Evolutionary conservation across 1,140 invertebrate genomes (phyloP).

Genomic region (Drosophila athabasca): DNA sequence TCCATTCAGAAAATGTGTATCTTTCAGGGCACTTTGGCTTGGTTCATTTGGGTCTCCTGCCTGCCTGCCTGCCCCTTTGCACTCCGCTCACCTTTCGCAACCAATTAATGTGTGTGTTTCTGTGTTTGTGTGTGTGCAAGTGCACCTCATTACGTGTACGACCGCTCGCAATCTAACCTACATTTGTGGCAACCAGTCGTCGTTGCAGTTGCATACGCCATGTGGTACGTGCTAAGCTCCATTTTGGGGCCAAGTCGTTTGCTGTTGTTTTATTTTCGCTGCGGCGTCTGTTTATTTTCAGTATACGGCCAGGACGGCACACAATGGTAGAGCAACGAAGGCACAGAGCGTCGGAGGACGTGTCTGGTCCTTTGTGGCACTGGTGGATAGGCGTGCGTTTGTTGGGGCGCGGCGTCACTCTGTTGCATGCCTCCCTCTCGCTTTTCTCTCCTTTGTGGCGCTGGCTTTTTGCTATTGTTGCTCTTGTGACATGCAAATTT

Average conservation of each 20-base stretch:
- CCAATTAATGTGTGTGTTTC: conserved; percentile 10
- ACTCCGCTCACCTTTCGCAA: background rate
- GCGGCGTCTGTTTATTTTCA: conserved; percentile 49
- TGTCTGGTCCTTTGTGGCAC: conserved; percentile 36
- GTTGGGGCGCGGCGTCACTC: conserved; percentile 18
- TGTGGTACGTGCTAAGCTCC: conserved; percentile 20
- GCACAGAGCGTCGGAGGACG: background rate
- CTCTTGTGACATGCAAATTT: conserved; percentile 56
- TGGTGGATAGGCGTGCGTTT: conserved; percentile 10
- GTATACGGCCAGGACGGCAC: conserved; percentile 19
- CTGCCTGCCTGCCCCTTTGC: too few relatives aligned
- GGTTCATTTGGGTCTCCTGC: background rate
- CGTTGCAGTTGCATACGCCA: conserved; percentile 42
- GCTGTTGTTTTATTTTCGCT: conserved; percentile 8
- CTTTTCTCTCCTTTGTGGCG: background rate
- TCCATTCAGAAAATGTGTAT: too few relatives aligned
- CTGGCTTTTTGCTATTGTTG: conserved; percentile 27
- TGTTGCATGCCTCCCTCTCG: conserved; percentile 19
- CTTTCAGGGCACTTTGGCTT: conserved; percentile 1
- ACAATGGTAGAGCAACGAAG: conserved; percentile 14
- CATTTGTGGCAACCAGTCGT: conserved; percentile 36
- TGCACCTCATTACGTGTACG: conserved; percentile 1
- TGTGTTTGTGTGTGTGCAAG: background rate
- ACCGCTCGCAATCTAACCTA: conserved; percentile 49
- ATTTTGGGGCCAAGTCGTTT: conserved; percentile 35